phyloP scores from a whole-genome alignment of 2,113 vertebrate species.

The Otus sunia region DNA sequence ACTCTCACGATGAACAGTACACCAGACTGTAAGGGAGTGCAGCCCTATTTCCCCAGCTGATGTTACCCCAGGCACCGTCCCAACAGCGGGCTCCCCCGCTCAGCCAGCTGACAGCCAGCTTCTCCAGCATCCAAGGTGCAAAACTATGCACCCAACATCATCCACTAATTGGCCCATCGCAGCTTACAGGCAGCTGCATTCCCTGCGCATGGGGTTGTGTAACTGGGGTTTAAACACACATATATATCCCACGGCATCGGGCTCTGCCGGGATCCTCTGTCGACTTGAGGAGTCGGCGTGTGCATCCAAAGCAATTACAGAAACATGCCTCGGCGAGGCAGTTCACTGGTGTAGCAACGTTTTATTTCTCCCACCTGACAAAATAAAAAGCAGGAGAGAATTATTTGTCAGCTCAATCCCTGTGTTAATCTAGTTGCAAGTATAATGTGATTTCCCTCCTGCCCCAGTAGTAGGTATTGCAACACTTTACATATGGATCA shows the following conservation, averaged over 20 bases:
- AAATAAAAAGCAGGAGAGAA: conserved; percentile 53
- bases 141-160: background rate
- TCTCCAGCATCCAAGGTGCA: background rate
- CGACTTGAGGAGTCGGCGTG: background rate
- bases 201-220: background rate
- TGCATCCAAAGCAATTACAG: background rate
- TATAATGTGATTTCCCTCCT: conserved; percentile 64
- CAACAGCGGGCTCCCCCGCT: background rate
- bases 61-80: background rate
- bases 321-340: background rate
- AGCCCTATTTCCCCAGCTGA: background rate
- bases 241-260: background rate
- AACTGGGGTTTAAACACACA: background rate
- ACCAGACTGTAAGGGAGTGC: accelerated
- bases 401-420: conserved; percentile 51
- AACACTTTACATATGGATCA: conserved; percentile 68
- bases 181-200: background rate
- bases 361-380: conserved; percentile 26
- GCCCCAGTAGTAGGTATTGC: conserved; percentile 42
- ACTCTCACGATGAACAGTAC: accelerated
- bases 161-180: accelerated
- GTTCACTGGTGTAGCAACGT: background rate
- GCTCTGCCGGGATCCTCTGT: background rate
- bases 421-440: conserved; percentile 67
- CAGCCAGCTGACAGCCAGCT: background rate